Conservation (phyloP, 1,140 invertebrate species). For the Vanessa atalanta region DNA sequence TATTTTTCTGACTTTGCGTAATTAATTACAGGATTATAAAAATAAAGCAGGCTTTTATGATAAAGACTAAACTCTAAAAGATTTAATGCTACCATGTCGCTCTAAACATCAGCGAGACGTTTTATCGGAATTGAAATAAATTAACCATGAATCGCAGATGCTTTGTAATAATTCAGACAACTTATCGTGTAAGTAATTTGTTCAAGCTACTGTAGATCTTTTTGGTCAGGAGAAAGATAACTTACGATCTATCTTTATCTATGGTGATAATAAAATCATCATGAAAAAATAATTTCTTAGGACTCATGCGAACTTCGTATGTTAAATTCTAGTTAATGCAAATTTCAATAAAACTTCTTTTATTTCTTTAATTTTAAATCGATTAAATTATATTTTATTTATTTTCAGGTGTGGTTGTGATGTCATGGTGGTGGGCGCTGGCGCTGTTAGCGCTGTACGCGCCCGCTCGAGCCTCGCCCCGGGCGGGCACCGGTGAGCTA, state of each 20-base stretch:
- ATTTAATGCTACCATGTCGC: neutral
- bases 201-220: constrained; percentile 8
- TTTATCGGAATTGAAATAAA: constrained; percentile 24
- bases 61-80: neutral
- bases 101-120: neutral
- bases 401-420: constrained; percentile 75
- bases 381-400: constrained; percentile 6
- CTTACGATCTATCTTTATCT: neutral
- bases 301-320: too few species aligned
- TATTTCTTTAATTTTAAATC: too few species aligned
- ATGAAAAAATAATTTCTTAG: too few species aligned
- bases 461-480: constrained; percentile 66
- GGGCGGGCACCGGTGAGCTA: constrained; percentile 72
- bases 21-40: constrained; percentile 11
- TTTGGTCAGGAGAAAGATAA: neutral
- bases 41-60: constrained; percentile 9
- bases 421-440: constrained; percentile 75
- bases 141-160: constrained; percentile 15
- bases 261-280: too few species aligned
- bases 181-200: constrained; percentile 26
- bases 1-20: neutral
- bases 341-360: too few species aligned
- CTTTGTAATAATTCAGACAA: constrained; percentile 22
- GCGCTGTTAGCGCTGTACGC: constrained; percentile 67
- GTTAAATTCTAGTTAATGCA: too few species aligned